phyloP scores from a whole-genome alignment of 2,888 invertebrate genomes.

The Liopterus haemorrhoidalis region DNA sequence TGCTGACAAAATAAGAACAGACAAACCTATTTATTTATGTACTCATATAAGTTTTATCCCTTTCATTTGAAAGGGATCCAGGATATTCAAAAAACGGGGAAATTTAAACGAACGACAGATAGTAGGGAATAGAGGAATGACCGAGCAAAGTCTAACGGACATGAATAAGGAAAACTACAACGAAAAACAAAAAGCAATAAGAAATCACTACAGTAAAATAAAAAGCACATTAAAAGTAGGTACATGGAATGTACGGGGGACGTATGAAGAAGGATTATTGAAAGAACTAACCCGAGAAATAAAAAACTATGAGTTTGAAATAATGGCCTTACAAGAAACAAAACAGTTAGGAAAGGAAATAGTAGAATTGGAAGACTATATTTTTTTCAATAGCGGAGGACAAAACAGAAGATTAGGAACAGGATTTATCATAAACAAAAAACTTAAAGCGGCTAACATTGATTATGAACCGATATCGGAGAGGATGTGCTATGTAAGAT shows the following conservation, averaged over 20 bases:
- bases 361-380: background rate
- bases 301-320: background rate
- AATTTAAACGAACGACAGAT: too few species aligned
- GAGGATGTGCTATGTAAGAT: too few species aligned
- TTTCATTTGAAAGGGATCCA: too few species aligned
- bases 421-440: constrained; percentile 6
- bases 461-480: constrained; percentile 24
- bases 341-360: constrained; percentile 9
- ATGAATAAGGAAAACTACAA: too few species aligned
- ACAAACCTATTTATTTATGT: too few species aligned
- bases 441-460: constrained; percentile 8
- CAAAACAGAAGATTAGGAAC: constrained; percentile 2
- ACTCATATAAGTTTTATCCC: too few species aligned
- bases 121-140: too few species aligned
- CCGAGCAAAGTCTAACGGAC: too few species aligned
- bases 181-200: too few species aligned
- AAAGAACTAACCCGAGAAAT: constrained; percentile 1
- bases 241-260: constrained; percentile 1
- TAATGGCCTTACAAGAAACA: constrained; percentile 6
- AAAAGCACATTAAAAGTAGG: background rate
- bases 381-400: constrained; percentile 11
- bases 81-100: too few species aligned
- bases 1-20: too few species aligned
- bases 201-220: too few species aligned
- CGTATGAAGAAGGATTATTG: background rate